phyloP scores from a whole-genome alignment of 2,888 invertebrate genomes.

The Plagodis pulveraria region DNA sequence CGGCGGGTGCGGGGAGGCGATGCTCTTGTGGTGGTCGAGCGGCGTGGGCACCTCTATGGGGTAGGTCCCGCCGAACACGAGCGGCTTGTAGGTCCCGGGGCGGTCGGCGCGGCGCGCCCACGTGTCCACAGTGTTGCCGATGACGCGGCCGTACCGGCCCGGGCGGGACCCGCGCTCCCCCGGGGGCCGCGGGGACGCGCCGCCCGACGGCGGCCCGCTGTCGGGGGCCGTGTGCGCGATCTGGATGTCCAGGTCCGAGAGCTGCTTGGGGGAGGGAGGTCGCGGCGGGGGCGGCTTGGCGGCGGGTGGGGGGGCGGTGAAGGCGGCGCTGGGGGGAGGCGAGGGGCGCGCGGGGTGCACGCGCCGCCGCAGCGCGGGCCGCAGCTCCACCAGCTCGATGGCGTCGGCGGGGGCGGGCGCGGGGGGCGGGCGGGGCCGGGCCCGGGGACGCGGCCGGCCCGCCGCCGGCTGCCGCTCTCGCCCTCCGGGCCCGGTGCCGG shows the following conservation, averaged over 20 bases:
- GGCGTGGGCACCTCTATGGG: conserved; percentile 91
- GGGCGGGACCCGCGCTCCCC: conserved; percentile 1
- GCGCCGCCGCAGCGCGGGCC: conserved; percentile 40
- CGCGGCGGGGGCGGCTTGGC: conserved; percentile 15
- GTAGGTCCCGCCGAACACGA: conserved; percentile 94
- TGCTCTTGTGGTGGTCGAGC: conserved; percentile 43
- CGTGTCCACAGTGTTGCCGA: conserved; percentile 86
- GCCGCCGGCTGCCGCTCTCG: conserved; percentile 22
- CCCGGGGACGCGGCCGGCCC: conserved; percentile 35
- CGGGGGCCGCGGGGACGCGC: conserved; percentile 33
- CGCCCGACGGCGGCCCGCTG: conserved; percentile 32
- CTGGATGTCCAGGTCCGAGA: conserved; percentile 60
- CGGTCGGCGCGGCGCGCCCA: conserved; percentile 78
- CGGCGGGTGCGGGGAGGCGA: conserved; percentile 48
- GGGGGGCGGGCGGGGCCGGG: conserved; percentile 32
- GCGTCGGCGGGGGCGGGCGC: conserved; percentile 22
- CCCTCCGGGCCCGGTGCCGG: not conserved
- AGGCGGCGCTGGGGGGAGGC: conserved; percentile 5
- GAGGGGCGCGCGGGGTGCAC: conserved; percentile 29
- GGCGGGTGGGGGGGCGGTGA: conserved; percentile 15
- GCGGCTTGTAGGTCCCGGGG: conserved; percentile 81
- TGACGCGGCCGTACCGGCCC: conserved; percentile 69
- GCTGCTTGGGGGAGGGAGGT: conserved; percentile 31
- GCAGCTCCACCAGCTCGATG: conserved; percentile 35
- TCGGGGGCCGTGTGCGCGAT: conserved; percentile 47